Conservation (phyloP, 35 echinoderm and acorn worm species). For the Heliocidaris tuberculata region DNA sequence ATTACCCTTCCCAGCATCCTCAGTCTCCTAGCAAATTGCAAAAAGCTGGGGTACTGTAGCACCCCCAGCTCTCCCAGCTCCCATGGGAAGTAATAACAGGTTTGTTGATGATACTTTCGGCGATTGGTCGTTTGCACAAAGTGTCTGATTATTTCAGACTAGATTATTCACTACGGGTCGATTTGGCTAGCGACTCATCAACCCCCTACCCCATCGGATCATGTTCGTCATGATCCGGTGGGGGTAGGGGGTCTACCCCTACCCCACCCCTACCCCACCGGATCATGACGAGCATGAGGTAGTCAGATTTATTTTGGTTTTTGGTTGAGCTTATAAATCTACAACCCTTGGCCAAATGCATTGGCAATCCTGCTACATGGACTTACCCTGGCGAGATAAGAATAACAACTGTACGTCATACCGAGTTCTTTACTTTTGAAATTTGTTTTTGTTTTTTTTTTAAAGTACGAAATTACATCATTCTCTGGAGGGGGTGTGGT, state of each 20-base stretch:
- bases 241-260: no score
- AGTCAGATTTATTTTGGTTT: not conserved
- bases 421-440: not conserved
- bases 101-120: no score
- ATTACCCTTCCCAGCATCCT: no score
- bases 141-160: not conserved
- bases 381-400: not conserved
- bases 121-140: not conserved
- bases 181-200: not conserved
- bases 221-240: no score
- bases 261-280: not conserved
- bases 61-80: no score
- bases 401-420: not conserved
- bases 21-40: no score
- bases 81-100: no score
- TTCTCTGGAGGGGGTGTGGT: not conserved
- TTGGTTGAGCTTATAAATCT: not conserved
- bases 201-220: not conserved
- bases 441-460: no score
- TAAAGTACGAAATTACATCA: not conserved
- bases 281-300: not conserved
- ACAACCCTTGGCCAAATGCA: not conserved
- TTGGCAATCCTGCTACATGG: not conserved
- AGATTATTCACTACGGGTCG: not conserved
- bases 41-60: no score